These are phyloP conservation scores for Phorcus lineatus DNA, from an alignment of 2,888 invertebrate genomes.

Conservation along the genomic window DNA sequence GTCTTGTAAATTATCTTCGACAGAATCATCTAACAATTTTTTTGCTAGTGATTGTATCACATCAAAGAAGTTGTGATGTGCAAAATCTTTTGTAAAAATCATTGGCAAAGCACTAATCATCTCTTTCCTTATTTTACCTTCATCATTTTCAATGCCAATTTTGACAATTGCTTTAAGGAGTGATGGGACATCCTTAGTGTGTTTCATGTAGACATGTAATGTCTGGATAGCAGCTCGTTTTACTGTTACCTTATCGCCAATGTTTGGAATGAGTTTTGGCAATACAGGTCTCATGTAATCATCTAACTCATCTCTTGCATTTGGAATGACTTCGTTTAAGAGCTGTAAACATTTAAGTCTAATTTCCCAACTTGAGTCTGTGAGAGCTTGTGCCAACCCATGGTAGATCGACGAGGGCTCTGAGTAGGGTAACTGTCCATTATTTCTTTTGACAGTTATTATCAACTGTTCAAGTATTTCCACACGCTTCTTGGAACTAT, in stretches of 20 bases:
- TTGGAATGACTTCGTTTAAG: constrained; percentile 72
- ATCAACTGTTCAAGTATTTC: constrained; percentile 72
- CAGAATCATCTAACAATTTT: constrained; percentile 65
- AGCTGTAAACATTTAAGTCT: constrained; percentile 76
- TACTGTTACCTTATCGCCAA: constrained; percentile 73
- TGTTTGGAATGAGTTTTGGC: constrained; percentile 73
- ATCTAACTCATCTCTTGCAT: constrained; percentile 72
- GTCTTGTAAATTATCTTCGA: constrained; percentile 69
- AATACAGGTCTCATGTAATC: constrained; percentile 73
- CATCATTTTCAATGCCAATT: constrained; percentile 74
- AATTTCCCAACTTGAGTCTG: constrained; percentile 76
- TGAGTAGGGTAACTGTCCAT: constrained; percentile 69
- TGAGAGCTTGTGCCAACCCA: constrained; percentile 74
- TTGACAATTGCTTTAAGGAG: constrained; percentile 74
- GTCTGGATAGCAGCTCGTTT: constrained; percentile 76
- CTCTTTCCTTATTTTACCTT: constrained; percentile 72
- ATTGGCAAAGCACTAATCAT: constrained; percentile 75
- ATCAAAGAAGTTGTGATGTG: constrained; percentile 73
- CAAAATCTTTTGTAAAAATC: constrained; percentile 76
- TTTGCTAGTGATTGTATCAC: constrained; percentile 72
- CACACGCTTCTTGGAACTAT: constrained; percentile 70
- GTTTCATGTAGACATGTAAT: constrained; percentile 76
- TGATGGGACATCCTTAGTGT: constrained; percentile 74
- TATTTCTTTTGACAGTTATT: constrained; percentile 69
- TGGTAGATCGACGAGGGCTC: constrained; percentile 71